These are phyloP conservation scores for Lepidurus couesii DNA, from an alignment of 1,140 invertebrate genomes.

Conservation along the genomic window DNA sequence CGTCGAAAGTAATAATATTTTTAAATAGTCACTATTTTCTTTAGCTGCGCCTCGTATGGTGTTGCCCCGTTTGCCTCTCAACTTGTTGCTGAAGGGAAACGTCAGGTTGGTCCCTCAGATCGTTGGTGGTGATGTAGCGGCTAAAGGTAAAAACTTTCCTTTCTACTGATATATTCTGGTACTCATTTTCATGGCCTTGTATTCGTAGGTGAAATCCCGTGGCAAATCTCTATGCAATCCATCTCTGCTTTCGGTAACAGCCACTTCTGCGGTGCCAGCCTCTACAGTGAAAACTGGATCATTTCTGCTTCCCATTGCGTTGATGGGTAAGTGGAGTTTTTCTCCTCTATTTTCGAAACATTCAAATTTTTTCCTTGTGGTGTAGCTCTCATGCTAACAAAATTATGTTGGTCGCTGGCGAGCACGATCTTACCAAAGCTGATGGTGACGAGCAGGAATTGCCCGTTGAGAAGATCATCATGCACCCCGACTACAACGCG, in stretches of 20 bases:
- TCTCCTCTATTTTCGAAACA: neutral
- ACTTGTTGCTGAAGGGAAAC: conserved; percentile 31
- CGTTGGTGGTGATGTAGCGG: conserved; percentile 52
- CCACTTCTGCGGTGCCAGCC: conserved; percentile 54
- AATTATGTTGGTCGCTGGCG: conserved; percentile 43
- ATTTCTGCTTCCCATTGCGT: conserved; percentile 54
- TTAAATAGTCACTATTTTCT: neutral
- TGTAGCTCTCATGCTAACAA: conserved; percentile 16
- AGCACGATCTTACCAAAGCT: conserved; percentile 40
- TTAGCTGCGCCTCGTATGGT: conserved; percentile 29
- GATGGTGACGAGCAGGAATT: conserved; percentile 48
- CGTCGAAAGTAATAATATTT: neutral
- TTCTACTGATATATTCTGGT: neutral
- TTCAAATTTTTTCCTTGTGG: neutral
- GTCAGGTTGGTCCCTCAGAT: conserved; percentile 44
- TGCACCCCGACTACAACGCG: conserved; percentile 50
- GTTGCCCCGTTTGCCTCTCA: conserved; percentile 32
- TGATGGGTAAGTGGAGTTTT: conserved; percentile 35
- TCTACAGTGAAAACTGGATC: conserved; percentile 54
- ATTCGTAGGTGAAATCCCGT: conserved; percentile 50
- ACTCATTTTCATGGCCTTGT: neutral
- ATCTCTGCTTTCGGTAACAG: conserved; percentile 39
- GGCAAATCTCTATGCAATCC: conserved; percentile 53
- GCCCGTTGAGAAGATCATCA: conserved; percentile 42
- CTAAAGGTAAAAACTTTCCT: neutral